phyloP scores from a whole-genome alignment of 2,888 invertebrate genomes.

The Cataglyphis altisquamis region DNA sequence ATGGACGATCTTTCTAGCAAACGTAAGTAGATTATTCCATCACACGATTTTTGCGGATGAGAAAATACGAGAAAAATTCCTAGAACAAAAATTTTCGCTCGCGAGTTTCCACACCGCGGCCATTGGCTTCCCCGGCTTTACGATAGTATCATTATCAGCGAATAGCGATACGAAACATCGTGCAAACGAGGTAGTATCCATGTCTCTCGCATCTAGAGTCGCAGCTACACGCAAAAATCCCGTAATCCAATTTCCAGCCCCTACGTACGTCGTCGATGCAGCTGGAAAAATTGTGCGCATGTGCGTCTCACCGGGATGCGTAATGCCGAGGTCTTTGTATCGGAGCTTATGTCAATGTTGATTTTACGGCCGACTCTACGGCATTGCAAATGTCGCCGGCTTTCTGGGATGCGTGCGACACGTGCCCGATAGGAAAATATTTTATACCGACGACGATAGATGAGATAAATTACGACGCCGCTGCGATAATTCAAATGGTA shows the following conservation, averaged over 20 bases:
- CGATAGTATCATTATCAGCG: conserved; percentile 28
- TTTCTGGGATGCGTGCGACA: background rate
- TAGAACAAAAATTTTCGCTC: background rate
- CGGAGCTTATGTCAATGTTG: conserved; percentile 63
- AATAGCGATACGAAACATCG: background rate
- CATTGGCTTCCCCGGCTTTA: background rate
- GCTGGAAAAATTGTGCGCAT: conserved; percentile 50
- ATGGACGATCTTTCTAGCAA: background rate
- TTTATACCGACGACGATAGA: background rate
- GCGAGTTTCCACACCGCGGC: background rate
- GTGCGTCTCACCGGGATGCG: conserved; percentile 14
- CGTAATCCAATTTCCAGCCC: conserved; percentile 54
- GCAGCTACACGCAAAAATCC: conserved; percentile 35
- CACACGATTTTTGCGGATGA: background rate
- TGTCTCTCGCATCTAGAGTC: background rate
- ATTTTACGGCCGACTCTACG: conserved; percentile 59
- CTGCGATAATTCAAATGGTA: conserved; percentile 15
- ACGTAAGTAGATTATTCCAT: background rate
- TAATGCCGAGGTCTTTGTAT: conserved; percentile 54
- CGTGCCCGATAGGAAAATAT: conserved; percentile 30
- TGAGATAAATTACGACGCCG: conserved; percentile 1
- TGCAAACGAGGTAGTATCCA: conserved; percentile 20
- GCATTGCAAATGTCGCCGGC: conserved; percentile 25
- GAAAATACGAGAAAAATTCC: background rate
- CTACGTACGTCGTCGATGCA: conserved; percentile 30